Evolutionary conservation across 2,888 invertebrate genomes (phyloP).

Genomic region (Tiphia femorata): DNA sequence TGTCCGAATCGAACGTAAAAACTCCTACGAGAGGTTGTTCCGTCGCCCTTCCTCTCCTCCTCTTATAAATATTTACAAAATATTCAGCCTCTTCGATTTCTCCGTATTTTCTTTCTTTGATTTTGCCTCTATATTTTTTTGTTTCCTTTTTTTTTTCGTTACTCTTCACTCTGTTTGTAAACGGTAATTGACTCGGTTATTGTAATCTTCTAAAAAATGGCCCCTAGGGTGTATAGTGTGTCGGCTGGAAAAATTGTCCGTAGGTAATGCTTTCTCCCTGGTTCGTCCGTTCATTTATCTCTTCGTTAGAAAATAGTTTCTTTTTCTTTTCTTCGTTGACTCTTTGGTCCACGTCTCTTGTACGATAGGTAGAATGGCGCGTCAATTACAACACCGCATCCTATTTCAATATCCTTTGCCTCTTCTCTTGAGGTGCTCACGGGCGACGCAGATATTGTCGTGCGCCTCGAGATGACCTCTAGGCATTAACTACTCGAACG

Average conservation of each 20-base stretch:
- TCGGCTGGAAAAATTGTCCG: background rate
- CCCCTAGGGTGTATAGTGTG: constrained; percentile 27
- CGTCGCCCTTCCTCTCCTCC: too few species aligned
- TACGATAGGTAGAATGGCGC: background rate
- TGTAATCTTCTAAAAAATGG: constrained; percentile 26
- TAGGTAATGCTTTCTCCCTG: background rate
- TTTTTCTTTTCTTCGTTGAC: background rate
- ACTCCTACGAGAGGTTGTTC: too few species aligned
- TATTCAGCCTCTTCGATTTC: constrained; percentile 23
- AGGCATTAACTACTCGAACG: too few species aligned
- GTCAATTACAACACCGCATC: background rate
- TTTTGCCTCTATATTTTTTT: background rate
- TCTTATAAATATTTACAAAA: constrained; percentile 48
- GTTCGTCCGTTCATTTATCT: background rate
- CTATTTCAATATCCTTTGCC: too few species aligned
- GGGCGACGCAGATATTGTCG: too few species aligned
- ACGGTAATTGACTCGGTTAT: constrained; percentile 43
- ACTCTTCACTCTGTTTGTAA: background rate
- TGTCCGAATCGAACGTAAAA: too few species aligned
- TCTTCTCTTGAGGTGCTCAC: too few species aligned
- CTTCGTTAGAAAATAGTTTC: constrained; percentile 2
- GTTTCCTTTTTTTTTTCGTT: background rate
- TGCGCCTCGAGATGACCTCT: too few species aligned
- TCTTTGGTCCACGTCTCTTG: constrained; percentile 34
- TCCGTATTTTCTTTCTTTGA: background rate